Evolutionary conservation across 2,113 vertebrate species (phyloP).

Genomic region (cattle (Bos taurus)): ARS-UCD2.0 NC_037351.1:17979001-17979500

Average conservation of each 20-base stretch:
- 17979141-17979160: constrained; percentile 4
- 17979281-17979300: constrained; percentile 54
- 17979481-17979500: constrained; percentile 44
- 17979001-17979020: neutral
- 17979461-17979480: constrained; percentile 31
- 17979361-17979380: constrained; percentile 53
- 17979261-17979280: constrained; percentile 48
- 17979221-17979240: constrained; percentile 61
- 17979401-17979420: constrained; percentile 10
- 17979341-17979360: constrained; percentile 34
- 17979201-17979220: constrained; percentile 55
- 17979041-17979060: neutral
- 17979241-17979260: constrained; percentile 46
- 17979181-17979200: constrained; percentile 55
- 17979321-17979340: constrained; percentile 51
- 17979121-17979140: neutral
- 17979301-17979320: constrained; percentile 45
- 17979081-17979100: neutral
- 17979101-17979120: neutral
- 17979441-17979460: constrained; percentile 59
- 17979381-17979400: constrained; percentile 43
- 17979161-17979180: constrained; percentile 30
- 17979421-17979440: constrained; percentile 40
- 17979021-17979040: neutral
- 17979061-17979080: constrained; percentile 4